Evolutionary conservation across 2,888 invertebrate genomes (phyloP).

Genomic region (Calameuta pallipes): DNA sequence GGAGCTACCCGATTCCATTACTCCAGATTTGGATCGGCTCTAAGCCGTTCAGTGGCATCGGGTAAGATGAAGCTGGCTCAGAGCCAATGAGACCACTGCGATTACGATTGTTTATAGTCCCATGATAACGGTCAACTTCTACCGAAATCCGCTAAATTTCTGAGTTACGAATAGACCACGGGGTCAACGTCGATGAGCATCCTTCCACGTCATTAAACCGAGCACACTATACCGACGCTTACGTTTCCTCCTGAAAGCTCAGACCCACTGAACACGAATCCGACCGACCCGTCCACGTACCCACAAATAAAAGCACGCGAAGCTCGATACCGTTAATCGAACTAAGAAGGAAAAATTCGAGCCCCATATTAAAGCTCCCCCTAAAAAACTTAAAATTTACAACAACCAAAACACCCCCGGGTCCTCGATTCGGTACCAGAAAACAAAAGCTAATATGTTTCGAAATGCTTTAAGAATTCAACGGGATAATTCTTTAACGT

Average conservation of each 20-base stretch:
- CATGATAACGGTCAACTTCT: conserved; percentile 52
- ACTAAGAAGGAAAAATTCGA: background rate
- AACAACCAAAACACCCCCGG: background rate
- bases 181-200: conserved; percentile 49
- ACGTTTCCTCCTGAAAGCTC: background rate
- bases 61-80: conserved; percentile 27
- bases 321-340: background rate
- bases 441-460: background rate
- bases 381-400: background rate
- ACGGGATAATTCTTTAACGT: background rate
- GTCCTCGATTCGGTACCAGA: background rate
- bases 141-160: conserved; percentile 37
- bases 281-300: background rate
- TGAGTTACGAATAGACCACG: conserved; percentile 9
- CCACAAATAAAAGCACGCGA: background rate
- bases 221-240: background rate
- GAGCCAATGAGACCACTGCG: conserved; percentile 44
- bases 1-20: background rate
- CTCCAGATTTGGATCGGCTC: conserved; percentile 3
- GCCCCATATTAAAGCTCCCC: background rate
- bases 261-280: background rate
- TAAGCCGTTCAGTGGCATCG: conserved; percentile 1
- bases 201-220: conserved; percentile 52
- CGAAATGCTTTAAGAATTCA: background rate
- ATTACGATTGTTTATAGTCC: conserved; percentile 55